These are phyloP conservation scores for Anhinga rufa DNA, from an alignment of 2,113 vertebrate species.

Conservation along the genomic window DNA sequence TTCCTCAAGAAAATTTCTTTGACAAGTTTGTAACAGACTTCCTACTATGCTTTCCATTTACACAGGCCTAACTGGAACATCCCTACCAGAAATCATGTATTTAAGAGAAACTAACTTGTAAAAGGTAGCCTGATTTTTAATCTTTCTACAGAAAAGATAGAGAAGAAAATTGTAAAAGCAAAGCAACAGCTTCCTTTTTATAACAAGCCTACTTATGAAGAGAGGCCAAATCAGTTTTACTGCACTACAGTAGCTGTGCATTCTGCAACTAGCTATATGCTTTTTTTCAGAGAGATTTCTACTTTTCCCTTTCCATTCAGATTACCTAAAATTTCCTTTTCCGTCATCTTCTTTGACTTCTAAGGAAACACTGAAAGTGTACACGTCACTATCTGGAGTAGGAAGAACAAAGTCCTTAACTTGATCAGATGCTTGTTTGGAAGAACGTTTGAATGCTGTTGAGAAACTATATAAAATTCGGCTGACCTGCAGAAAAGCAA, in stretches of 20 bases:
- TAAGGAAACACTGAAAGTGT: conserved; percentile 89
- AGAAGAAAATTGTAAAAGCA: neutral
- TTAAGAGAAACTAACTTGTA: neutral
- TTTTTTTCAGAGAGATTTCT: neutral
- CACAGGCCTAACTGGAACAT: neutral
- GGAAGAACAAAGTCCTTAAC: conserved; percentile 78
- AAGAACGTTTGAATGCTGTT: conserved; percentile 92
- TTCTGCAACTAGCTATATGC: neutral
- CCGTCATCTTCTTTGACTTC: conserved; percentile 97
- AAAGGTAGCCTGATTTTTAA: neutral
- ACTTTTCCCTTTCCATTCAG: neutral
- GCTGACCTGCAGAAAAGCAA: conserved; percentile 82
- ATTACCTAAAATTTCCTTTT: conserved; percentile 95
- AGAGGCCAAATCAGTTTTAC: neutral
- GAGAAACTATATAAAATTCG: conserved; percentile 96
- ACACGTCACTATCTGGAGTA: conserved; percentile 87
- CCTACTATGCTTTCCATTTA: neutral
- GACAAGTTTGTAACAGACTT: neutral
- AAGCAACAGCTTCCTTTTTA: neutral
- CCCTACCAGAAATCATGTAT: neutral
- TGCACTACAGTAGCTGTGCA: neutral
- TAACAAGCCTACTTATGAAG: neutral
- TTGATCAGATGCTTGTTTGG: conserved; percentile 78
- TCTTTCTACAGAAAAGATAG: neutral
- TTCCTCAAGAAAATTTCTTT: neutral